Percentiles rank a stretch among this genome's conserved stretches.
These are phyloP conservation scores for Patella depressa DNA, from an alignment of 2,888 invertebrate genomes.

Conservation along the genomic window DNA sequence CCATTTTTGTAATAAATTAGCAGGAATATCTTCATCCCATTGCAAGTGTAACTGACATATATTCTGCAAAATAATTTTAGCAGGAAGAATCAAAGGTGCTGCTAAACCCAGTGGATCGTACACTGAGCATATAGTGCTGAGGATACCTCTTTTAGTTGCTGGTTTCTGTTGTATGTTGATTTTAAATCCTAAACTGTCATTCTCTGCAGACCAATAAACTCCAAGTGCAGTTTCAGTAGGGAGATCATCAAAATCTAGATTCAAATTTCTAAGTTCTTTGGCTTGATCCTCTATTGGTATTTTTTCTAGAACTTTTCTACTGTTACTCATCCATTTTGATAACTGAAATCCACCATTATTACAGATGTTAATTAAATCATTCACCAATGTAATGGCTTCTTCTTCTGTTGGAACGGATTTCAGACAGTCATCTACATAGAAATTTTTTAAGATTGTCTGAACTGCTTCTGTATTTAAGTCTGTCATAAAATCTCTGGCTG, in stretches of 20 bases:
- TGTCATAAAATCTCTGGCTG: neutral
- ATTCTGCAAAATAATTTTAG: constrained; percentile 14
- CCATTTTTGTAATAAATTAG: neutral
- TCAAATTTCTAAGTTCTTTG: constrained; percentile 8
- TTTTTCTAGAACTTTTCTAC: neutral
- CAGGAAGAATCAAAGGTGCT: neutral
- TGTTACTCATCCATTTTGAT: constrained; percentile 17
- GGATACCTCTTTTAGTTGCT: neutral
- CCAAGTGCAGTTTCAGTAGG: constrained; percentile 17
- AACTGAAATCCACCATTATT: constrained; percentile 25
- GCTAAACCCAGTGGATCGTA: neutral
- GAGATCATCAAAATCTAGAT: neutral
- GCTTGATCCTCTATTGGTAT: constrained; percentile 20
- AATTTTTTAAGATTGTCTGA: neutral
- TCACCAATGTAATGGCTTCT: neutral
- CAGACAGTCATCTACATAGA: constrained; percentile 29
- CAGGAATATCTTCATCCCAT: constrained; percentile 2
- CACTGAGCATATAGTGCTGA: neutral
- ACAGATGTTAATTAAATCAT: neutral
- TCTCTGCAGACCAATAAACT: constrained; percentile 15
- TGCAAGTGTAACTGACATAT: neutral
- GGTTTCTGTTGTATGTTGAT: neutral
- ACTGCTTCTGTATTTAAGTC: neutral
- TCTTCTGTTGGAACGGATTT: constrained; percentile 11
- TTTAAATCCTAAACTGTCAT: neutral